Conservation (phyloP, 2,797 vertebrate species). For the Urophycis tenuis region DNA sequence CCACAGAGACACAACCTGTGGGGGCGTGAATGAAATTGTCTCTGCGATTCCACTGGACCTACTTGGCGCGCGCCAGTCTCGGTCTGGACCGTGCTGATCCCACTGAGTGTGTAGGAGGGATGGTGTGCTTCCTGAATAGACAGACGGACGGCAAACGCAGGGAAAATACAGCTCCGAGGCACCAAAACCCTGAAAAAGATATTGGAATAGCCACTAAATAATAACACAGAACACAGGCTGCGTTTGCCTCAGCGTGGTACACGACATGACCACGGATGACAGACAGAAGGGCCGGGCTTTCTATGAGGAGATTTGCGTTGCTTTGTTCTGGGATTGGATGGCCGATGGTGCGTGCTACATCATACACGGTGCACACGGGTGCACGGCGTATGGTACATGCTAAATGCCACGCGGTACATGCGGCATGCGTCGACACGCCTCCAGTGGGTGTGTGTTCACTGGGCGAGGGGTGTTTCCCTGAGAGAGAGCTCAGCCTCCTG, state of each 20-base stretch:
- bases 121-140: background rate
- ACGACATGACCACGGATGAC: background rate
- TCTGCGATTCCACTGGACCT: background rate
- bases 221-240: background rate
- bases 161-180: background rate
- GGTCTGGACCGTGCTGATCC: background rate
- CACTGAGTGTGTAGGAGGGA: background rate
- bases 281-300: background rate
- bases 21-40: background rate
- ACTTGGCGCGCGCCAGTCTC: background rate
- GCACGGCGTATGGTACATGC: background rate
- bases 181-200: background rate
- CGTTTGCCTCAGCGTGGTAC: background rate
- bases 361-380: background rate
- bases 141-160: too few relatives aligned
- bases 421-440: background rate
- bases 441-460: constrained; percentile 17
- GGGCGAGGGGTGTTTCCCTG: constrained; percentile 49
- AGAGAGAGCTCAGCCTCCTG: constrained; percentile 52
- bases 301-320: background rate
- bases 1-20: background rate
- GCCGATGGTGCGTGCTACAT: background rate
- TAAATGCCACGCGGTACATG: background rate
- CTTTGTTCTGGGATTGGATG: background rate
- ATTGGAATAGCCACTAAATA: background rate